Evolutionary conservation across 2,113 vertebrate genomes (phyloP), one percentile per base, ranked within the genome.

Genomic region (Leptodactylus fuscus): DNA sequence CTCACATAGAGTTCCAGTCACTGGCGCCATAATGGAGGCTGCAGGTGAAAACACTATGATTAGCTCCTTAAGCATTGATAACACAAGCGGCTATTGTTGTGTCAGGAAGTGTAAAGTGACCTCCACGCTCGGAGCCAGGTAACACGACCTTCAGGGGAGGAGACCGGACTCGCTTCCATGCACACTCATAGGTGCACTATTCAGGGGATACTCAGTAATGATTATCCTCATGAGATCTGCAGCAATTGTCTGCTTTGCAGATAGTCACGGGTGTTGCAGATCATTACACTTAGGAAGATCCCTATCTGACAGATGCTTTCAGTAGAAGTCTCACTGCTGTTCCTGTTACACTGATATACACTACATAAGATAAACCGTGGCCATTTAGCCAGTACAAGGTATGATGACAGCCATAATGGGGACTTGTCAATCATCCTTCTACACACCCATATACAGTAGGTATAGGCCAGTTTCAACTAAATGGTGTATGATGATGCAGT

Each of bases 31-130:
- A 38, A 4, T 41, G 36, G 20, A 71, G 69, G 20, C 69, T 71
- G 2, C 38, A 44, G 69, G 69, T 44, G 38, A 73, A 38, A 73
- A 73, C 34, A n/a, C 4, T 38, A 3, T 44, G 69, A 44, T 44
- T 73, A 73, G 36, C 69, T 73, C 22, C 22, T 41, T 1, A n/a
- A 22, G 20, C 38, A 12, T 10, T 73, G 38, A 73, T 73, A 73
- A 44, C 69, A 73, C 67, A 70, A 38, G 32, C 20, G 20, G 16
- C 34, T 36, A 38, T 73, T 65, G 60, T 65, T 29, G 60, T 65
- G 60, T 20, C 60, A 65, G 60, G 60, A 65, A 65, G 60, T 65
- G 13, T 65, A 18, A 65, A 29, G 60, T 65, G 60, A 65, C 60
- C 27, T 65, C 60, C 27, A 16, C 12, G 29, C 60, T 65, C 3